phyloP scores from a whole-genome alignment of 1,140 invertebrate species.

The Pseudomyrmex cubaensis region DNA sequence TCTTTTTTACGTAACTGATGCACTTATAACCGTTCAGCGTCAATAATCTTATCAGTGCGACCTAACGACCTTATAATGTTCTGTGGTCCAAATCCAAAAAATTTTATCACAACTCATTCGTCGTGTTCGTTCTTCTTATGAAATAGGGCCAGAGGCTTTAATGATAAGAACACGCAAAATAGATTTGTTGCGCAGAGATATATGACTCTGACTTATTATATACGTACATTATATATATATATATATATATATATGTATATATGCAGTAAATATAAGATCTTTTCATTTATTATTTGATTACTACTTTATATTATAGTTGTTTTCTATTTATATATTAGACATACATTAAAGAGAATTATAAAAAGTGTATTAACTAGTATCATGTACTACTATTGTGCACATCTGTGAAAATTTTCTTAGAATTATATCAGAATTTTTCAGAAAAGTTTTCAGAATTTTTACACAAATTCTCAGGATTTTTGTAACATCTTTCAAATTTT shows the following conservation, averaged over 20 bases:
- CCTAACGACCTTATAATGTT: conserved; percentile 77
- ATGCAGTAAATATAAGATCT: background rate
- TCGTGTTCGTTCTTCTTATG: conserved; percentile 50
- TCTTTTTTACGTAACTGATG: conserved; percentile 76
- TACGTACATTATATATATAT: background rate
- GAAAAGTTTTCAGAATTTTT: no score
- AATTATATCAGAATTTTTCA: no score
- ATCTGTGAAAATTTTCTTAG: no score
- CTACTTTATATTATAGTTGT: no score
- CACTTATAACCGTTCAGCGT: conserved; percentile 72
- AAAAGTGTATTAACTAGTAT: no score
- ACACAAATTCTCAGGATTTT: no score
- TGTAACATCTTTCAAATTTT: no score
- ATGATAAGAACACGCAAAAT: conserved; percentile 63
- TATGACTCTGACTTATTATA: background rate
- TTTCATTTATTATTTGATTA: background rate
- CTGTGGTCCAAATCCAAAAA: conserved; percentile 75
- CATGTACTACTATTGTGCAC: no score
- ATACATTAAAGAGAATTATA: no score
- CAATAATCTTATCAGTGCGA: conserved; percentile 78
- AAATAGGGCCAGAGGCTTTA: conserved; percentile 59
- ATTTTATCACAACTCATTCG: conserved; percentile 61
- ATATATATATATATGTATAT: background rate
- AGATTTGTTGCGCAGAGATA: conserved; percentile 29
- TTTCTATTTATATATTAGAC: no score